These are phyloP conservation scores for Thymelicus acteon DNA, from an alignment of 2,888 invertebrate genomes.

Conservation along the genomic window DNA sequence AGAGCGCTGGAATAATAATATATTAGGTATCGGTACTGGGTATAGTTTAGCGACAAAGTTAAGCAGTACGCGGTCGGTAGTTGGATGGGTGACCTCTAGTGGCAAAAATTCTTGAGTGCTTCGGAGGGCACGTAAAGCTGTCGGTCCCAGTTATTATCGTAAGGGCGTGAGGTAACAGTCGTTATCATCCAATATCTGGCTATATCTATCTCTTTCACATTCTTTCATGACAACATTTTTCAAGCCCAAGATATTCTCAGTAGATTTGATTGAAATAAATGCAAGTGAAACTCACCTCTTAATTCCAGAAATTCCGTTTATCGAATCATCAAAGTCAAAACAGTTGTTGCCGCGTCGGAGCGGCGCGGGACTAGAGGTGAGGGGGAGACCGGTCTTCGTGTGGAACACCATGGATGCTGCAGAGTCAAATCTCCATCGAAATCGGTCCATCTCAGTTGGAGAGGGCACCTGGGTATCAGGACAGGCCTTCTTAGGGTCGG, in stretches of 20 bases:
- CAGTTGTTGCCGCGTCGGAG: slow-evolving; percentile 90
- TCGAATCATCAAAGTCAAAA: slow-evolving; percentile 93
- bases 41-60: no score
- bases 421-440: slow-evolving; percentile 89
- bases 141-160: no score
- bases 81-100: no score
- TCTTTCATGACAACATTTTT: no score
- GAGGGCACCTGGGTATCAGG: slow-evolving; percentile 86
- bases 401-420: slow-evolving; percentile 94
- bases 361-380: slow-evolving; percentile 95
- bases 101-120: no score
- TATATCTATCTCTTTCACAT: no score
- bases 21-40: no score
- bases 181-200: no score
- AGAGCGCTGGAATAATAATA: slow-evolving; percentile 82
- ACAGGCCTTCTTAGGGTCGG: slow-evolving; percentile 53
- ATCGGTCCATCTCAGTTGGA: slow-evolving; percentile 88
- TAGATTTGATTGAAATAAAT: background rate
- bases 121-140: no score
- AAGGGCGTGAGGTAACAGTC: no score
- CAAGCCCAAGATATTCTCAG: no score
- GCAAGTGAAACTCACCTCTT: slow-evolving; percentile 86
- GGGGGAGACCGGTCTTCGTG: slow-evolving; percentile 90
- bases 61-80: no score
- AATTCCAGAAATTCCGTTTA: slow-evolving; percentile 91